phyloP scores from a whole-genome alignment of 2,888 invertebrate species.

The Drosophila paucipuncta region DNA sequence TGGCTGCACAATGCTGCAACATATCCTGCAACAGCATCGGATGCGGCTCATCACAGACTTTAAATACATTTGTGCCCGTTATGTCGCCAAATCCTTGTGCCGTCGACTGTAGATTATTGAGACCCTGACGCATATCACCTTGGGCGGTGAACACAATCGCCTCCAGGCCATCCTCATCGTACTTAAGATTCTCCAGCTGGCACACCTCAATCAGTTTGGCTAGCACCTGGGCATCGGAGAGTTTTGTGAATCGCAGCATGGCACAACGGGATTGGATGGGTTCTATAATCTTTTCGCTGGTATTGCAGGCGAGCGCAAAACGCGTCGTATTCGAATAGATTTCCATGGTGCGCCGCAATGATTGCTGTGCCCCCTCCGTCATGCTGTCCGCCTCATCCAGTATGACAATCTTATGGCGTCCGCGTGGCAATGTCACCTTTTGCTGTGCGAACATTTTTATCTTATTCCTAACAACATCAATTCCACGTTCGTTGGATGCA shows the following conservation, averaged over 20 bases:
- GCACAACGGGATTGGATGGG: slow-evolving; percentile 99
- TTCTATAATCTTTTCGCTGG: slow-evolving; percentile 99
- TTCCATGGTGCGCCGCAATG: slow-evolving; percentile 98
- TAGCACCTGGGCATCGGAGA: slow-evolving; percentile 96
- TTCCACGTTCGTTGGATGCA: slow-evolving; percentile 99
- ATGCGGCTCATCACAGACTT: slow-evolving; percentile 99
- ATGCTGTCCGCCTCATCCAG: slow-evolving; percentile 99
- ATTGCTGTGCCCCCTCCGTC: slow-evolving; percentile 99
- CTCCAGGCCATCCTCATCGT: slow-evolving; percentile 96
- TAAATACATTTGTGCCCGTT: slow-evolving; percentile 97
- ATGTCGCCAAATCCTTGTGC: slow-evolving; percentile 96
- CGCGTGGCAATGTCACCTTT: slow-evolving; percentile 95
- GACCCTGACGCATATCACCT: slow-evolving; percentile 98
- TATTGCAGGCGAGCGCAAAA: slow-evolving; percentile 99
- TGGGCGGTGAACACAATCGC: slow-evolving; percentile 99
- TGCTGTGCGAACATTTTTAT: slow-evolving; percentile 99
- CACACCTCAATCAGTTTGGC: slow-evolving; percentile 92
- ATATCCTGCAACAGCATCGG: slow-evolving; percentile 96
- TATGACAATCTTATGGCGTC: slow-evolving; percentile 98
- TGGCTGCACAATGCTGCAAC: slow-evolving; percentile 92
- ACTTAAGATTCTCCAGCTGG: slow-evolving; percentile 90
- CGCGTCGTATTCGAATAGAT: slow-evolving; percentile 98
- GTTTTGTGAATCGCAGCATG: slow-evolving; percentile 95
- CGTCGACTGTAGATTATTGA: slow-evolving; percentile 98
- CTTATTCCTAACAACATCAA: slow-evolving; percentile 98